A percentile compares a stretch with the other conserved stretches of the same genome.
phyloP scores from a whole-genome alignment of 1,140 invertebrate genomes.

The Belonocnema kinseyi region DNA sequence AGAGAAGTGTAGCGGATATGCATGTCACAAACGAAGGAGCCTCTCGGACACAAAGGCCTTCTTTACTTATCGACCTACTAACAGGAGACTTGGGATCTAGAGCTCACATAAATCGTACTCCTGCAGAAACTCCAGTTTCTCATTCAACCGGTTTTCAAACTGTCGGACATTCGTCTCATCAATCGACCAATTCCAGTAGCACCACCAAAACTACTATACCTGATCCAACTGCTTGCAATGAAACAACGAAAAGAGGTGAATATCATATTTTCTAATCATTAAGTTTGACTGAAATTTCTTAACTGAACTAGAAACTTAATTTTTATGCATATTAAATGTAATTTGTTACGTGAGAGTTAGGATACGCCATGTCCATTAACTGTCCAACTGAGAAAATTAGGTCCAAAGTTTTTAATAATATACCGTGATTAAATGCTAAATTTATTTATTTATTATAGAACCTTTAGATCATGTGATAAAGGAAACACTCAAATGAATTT shows the following conservation, averaged over 20 bases:
- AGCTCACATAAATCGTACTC: constrained; percentile 67
- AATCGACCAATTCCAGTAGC: constrained; percentile 64
- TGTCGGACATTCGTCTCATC: constrained; percentile 59
- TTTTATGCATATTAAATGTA: too few species aligned
- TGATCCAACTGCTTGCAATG: not conserved
- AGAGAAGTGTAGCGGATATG: constrained; percentile 70
- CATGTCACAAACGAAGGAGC: constrained; percentile 65
- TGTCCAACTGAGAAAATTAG: too few species aligned
- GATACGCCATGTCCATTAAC: too few species aligned
- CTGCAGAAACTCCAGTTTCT: constrained; percentile 66
- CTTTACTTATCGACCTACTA: constrained; percentile 69
- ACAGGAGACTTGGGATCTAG: constrained; percentile 70
- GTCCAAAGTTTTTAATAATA: too few species aligned
- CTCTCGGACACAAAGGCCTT: constrained; percentile 69
- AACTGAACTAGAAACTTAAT: too few species aligned
- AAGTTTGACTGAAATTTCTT: too few species aligned
- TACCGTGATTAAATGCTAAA: too few species aligned
- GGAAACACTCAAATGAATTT: too few species aligned
- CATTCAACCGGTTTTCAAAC: constrained; percentile 61
- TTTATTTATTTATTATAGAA: too few species aligned
- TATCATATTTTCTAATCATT: too few species aligned
- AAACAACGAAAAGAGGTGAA: not conserved
- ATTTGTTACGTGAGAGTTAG: too few species aligned
- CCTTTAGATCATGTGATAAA: too few species aligned
- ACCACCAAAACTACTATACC: constrained; percentile 56